Base-by-base conservation (phyloP, 2,797 vertebrate species). In the Catamblyrhynchus diadema region DNA sequence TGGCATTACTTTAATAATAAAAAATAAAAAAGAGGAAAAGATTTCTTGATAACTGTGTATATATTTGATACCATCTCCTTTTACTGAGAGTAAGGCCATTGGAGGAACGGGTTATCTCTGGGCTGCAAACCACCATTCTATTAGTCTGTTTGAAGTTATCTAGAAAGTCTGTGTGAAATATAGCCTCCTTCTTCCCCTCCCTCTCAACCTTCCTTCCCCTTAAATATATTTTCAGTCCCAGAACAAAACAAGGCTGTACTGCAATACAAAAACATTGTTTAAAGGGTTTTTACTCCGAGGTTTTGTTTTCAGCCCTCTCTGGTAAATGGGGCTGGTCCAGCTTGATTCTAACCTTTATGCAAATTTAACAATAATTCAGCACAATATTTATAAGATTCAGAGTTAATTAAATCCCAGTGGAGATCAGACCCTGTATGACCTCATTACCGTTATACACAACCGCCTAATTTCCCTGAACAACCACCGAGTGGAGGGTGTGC, bases 311-410 rank as follows among this genome's bases (percentile, higher is more conserved):
- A 88, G 64, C 37, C 56, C 4, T 6, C 86, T 82, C 70, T 85
- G 73, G 81, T 88, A 95, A 95, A 88, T 39, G 85, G 91, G 92
- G 81, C 88, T 62, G 83, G 95, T 95, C 95, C 96, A 88, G 88
- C 87, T 95, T 39, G 47, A 83, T 91, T 95, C 91, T 95, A 97
- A 96, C 97, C 97, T 97, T 96, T 96, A 96, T 96, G 96, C 97
- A 97, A 97, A 97, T 97, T 75, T 95, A 92, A 90, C 95, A 86
- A 61, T 96, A 97, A 96, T 97, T 97, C 97, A 97, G 96, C 96
- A 95, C 96, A 96, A 97, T 97, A 97, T 97, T 97, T 97, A 97
- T 97, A 96, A 97, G 96, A 97, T 97, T 97, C 95, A 95, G 94
- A 97, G 97, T 96, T 97, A 97, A 97, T 97, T 97, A 97, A 97